Evolutionary conservation across 2,888 invertebrate species (phyloP).

Genomic region (Tuta absoluta): DNA sequence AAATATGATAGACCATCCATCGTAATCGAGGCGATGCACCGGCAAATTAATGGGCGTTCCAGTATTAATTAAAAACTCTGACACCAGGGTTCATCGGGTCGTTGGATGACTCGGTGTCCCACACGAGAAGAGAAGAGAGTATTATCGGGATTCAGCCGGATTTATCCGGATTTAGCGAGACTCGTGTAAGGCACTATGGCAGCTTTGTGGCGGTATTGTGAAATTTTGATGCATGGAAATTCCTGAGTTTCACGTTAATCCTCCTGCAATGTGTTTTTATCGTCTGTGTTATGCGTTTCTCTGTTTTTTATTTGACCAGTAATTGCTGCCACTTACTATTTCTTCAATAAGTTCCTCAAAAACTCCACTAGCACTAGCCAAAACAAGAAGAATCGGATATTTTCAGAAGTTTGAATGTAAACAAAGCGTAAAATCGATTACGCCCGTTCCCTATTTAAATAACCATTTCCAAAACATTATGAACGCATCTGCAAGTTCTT

Average conservation of each 20-base stretch:
- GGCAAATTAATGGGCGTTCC: conserved; percentile 45
- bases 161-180: conserved; percentile 29
- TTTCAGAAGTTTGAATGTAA: background rate
- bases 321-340: background rate
- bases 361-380: background rate
- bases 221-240: conserved; percentile 3
- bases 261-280: background rate
- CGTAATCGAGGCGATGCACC: conserved; percentile 34
- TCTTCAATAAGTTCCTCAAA: background rate
- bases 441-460: background rate
- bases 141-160: conserved; percentile 42
- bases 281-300: too few relatives aligned
- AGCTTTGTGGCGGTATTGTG: conserved; percentile 12
- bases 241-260: background rate
- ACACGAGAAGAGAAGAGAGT: too few relatives aligned
- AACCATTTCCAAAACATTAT: conserved; percentile 4
- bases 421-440: background rate
- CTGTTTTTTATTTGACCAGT: background rate
- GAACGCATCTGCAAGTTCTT: background rate
- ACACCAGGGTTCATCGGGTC: too few relatives aligned
- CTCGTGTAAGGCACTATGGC: conserved; percentile 21
- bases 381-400: background rate
- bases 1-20: conserved; percentile 6
- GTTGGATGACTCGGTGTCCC: too few relatives aligned
- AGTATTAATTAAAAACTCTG: too few relatives aligned